A percentile compares a stretch with the other conserved stretches of the same genome.
Evolutionary conservation across 2,113 vertebrate species (phyloP).

Genomic region (Cynocephalus volans): DNA sequence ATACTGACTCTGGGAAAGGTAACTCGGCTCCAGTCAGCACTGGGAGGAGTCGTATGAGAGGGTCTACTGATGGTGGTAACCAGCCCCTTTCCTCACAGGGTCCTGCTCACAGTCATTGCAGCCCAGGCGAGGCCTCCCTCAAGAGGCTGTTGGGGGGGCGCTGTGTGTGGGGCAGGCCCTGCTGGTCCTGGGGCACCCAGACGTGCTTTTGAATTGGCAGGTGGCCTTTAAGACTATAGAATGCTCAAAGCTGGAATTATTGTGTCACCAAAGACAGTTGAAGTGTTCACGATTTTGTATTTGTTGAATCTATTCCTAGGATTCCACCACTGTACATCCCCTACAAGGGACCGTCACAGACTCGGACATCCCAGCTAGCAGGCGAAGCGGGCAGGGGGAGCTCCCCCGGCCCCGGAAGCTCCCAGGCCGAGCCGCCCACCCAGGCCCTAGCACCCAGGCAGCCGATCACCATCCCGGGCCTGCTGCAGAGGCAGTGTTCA

Average conservation of each 20-base stretch:
- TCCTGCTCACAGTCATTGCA: not conserved
- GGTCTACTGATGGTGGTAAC: accelerated
- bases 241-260: accelerated
- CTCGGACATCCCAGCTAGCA: conserved; percentile 55
- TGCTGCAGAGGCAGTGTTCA: conserved; percentile 86
- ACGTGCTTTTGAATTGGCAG: not conserved
- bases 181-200: not conserved
- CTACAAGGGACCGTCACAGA: conserved; percentile 45
- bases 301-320: conserved; percentile 76
- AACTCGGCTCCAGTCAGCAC: not conserved
- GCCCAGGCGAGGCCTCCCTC: not conserved
- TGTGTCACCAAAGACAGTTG: accelerated
- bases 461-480: conserved; percentile 86
- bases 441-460: conserved; percentile 64
- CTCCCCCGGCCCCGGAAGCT: conserved; percentile 63
- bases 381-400: conserved; percentile 30
- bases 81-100: not conserved
- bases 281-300: not conserved
- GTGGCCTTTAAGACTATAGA: not conserved
- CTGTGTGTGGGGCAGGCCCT: accelerated
- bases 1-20: not conserved
- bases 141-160: accelerated
- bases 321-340: conserved; percentile 79
- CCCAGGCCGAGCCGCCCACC: conserved; percentile 65
- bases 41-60: not conserved